Base-by-base conservation (phyloP, 2,113 vertebrate genomes). In the Euleptes europaea region DNA sequence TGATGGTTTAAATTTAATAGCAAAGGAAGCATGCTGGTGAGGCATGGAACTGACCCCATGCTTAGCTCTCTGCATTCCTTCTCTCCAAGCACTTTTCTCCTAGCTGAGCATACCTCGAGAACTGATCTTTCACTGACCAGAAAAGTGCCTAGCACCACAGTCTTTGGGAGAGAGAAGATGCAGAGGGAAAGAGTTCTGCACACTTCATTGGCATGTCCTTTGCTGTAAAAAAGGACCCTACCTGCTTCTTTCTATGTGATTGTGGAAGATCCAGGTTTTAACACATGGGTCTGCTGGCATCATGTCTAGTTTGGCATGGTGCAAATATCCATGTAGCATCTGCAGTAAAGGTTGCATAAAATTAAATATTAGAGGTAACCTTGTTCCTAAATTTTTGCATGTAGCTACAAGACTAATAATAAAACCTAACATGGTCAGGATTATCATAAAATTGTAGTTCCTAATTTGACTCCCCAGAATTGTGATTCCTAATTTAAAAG, bases 401-500 rank as follows among this genome's bases (percentile, higher is more conserved):
- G 28, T 49, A 42, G 47, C 28, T 19, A 49, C 0, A 1, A 71
- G 33, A 11, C 19, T 28, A 65, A 83, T 47, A 71, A 65, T n/a
- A n/a, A n/a, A 85, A 80, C 69, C 42, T 51, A 54, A 86, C 9
- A 2, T 19, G 5, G 54, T 54, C 63, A 66, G 8, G 9, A 35
- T 86, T 35, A n/a, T 40, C 83, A 57, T 38, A 5, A 17, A 86
- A 76, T 49, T 26, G 78, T 15, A 17, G 21, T 49, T 49, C 35
- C 69, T 67, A 70, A 79, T 69, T 33, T 13, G 13, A 86, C 49
- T 57, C 57, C 74, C 78, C 17, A 51, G 21, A 44, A 21, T 2
- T 23, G 75, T 77, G 7, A 79, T 26, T 42, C 63, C 44, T 84
- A 21, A 87, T 42, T 65, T 47, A 82, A 33, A 88, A 84, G 78